Conservation (phyloP, 2,888 invertebrate genomes). For the Spodoptera picta region DNA sequence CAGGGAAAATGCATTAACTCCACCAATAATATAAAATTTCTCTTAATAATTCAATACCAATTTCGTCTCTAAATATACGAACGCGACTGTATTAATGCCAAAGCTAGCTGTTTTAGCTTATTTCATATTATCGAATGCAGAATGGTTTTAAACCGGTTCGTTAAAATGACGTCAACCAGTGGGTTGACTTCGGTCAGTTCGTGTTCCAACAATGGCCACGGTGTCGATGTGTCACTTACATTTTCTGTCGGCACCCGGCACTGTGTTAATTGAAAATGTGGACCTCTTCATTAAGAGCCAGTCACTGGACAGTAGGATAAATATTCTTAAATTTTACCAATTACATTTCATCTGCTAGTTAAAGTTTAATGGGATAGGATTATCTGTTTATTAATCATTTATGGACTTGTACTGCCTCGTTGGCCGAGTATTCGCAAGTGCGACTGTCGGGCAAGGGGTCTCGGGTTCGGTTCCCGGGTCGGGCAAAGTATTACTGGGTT, state of each 20-base stretch:
- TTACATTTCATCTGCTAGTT: constrained; percentile 12
- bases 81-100: constrained; percentile 6
- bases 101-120: constrained; percentile 17
- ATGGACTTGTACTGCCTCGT: no score
- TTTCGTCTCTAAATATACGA: background rate
- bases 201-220: constrained; percentile 50
- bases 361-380: background rate
- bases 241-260: constrained; percentile 23
- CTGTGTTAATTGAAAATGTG: constrained; percentile 27
- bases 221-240: constrained; percentile 34
- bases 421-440: no score
- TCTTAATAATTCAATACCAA: background rate
- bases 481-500: no score
- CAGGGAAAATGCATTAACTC: no score
- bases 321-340: constrained; percentile 25
- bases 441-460: no score
- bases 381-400: no score
- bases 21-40: no score
- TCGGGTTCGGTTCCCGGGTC: no score
- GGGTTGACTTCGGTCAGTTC: constrained; percentile 49
- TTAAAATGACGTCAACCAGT: constrained; percentile 67
- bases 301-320: constrained; percentile 11
- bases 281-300: constrained; percentile 10
- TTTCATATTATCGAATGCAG: constrained; percentile 50
- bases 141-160: constrained; percentile 65